phyloP scores from a whole-genome alignment of 2,113 vertebrate species.

The Callipepla squamata region DNA sequence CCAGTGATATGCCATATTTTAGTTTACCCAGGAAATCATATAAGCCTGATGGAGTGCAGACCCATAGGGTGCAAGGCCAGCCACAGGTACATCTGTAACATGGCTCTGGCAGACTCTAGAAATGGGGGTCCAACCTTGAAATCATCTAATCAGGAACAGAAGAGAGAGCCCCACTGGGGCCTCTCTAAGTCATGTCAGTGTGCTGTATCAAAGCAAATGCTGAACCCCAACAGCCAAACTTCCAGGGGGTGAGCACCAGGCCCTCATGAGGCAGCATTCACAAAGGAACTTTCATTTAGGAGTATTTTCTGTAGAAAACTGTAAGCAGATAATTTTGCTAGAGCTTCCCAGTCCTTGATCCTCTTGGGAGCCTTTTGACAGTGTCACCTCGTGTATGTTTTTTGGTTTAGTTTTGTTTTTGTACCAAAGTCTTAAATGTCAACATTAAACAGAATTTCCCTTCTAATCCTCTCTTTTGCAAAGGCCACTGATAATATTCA shows the following conservation, averaged over 20 bases:
- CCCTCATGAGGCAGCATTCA: background rate
- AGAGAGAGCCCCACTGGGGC: fast-evolving
- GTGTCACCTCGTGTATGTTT: background rate
- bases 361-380: background rate
- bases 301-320: background rate
- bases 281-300: background rate
- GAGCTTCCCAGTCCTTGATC: fast-evolving
- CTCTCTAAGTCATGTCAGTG: background rate
- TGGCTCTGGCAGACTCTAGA: background rate
- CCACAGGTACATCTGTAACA: background rate
- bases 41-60: background rate
- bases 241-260: fast-evolving
- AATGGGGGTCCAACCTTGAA: background rate
- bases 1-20: background rate
- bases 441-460: background rate
- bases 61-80: fast-evolving
- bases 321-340: background rate
- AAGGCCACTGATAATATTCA: background rate
- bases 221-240: background rate
- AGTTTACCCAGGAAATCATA: background rate
- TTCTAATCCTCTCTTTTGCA: background rate
- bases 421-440: background rate
- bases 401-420: background rate
- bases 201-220: background rate
- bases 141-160: background rate